Evolutionary conservation across 2,888 invertebrate species (phyloP), one percentile per base, ranked within the genome.

Genomic region (Brenthis daphne): DNA sequence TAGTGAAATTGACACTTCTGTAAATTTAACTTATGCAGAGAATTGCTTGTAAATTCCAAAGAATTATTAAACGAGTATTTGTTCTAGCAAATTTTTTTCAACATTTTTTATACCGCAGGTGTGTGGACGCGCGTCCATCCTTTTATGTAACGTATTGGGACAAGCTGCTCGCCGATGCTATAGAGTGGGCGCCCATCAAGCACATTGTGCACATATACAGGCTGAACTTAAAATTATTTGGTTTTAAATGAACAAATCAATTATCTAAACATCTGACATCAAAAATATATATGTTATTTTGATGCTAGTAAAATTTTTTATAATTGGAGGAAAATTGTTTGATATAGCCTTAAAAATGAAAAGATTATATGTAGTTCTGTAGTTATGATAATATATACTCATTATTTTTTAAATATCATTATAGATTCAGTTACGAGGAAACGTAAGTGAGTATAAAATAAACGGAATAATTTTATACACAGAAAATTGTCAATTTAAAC

Each of bases 41-140:
- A 43, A 43, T 43, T 43, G 37, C 11, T 53, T 16, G 16, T 53
- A 53, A 51, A 53, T 16, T 53, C 51, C 51, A 53, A 16, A 16
- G 33, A 67, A 51, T 16, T 29, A 29, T 29, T 70, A n/a, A 51
- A 11, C 33, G 24, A 24, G 13, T 67, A 70, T 73, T 71, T 71
- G 73, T 74, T 71, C 56, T 74, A 67, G 66, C 13, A 13, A 64
- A 33, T 68, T 70, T 67, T 73, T 75, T 73, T 68, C 57, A 56
- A 57, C 56, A 58, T 72, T 77, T 77, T 75, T 76, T 73, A 57
- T 56, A 57, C 53, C 66, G 77, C 77, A 78, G 78, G 81, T 80
- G 79, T 79, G 80, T 77, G 74, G 77, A 83, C 86, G 78, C 79
- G 83, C 83, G 89, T 82, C 88, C 88, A 90, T 89, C 89, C 86